Conservation (phyloP, 2,113 vertebrate species). For the Motacilla alba region DNA sequence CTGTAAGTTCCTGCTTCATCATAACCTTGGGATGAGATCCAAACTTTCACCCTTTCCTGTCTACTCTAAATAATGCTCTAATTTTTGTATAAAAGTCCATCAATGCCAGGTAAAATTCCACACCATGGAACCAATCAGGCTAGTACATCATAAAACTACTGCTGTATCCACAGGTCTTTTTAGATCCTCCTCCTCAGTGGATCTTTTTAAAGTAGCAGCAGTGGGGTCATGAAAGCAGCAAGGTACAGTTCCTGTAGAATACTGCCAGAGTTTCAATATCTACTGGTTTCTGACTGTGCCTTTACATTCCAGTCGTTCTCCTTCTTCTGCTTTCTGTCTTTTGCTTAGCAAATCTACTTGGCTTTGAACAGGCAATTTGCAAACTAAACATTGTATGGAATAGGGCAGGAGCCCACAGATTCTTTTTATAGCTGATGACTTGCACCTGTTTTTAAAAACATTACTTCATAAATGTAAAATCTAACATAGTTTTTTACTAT, state of each 20-base stretch:
- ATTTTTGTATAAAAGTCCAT: not conserved
- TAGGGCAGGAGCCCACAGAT: not conserved
- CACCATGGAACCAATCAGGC: not conserved
- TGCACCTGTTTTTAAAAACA: not conserved
- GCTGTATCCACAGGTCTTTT: not conserved
- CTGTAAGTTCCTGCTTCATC: not conserved
- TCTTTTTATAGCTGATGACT: not conserved
- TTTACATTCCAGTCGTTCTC: accelerated
- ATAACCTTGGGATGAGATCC: not conserved
- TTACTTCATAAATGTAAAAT: not conserved
- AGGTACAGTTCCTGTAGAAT: not conserved
- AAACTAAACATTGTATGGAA: not conserved
- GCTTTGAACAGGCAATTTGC: not conserved
- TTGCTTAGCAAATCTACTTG: not conserved
- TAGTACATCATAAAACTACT: not conserved
- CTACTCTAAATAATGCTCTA: not conserved
- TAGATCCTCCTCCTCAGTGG: not conserved
- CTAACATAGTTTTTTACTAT: not conserved
- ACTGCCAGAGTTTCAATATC: not conserved
- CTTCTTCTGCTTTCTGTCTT: not conserved
- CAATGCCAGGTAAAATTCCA: not conserved
- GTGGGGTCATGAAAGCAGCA: not conserved
- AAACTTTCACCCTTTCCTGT: not conserved
- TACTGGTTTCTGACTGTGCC: not conserved
- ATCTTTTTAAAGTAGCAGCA: not conserved